Evolutionary conservation across 2,113 vertebrate species (phyloP), one percentile per base, ranked within the genome.

Genomic region (Cyanoderma ruficeps): DNA sequence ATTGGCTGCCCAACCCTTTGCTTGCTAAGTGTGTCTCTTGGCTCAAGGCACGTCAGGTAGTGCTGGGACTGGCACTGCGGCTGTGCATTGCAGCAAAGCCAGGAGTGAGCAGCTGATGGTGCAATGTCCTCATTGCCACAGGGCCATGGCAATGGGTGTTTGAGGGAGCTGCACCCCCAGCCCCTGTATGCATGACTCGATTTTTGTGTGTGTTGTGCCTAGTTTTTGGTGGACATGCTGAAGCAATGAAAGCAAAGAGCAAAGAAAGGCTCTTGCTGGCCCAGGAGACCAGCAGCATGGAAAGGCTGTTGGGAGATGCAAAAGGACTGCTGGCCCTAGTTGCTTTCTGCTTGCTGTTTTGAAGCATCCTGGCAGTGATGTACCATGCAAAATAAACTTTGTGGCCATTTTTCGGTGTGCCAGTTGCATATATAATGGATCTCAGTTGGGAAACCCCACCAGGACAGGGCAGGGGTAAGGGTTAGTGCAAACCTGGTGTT

Each of bases 141-240:
- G 61, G n/a, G 21, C 44, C 0, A 0, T 23, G n/a, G 65, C 50
- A 52, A 2, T 21, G 33, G 33, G 5, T 39, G 39, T 6, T 59
- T 44, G 56, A 71, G 27, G 35, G 65, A 75, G 37, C 31, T 87
- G 39, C 25, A 22, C 10, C 24, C 21, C 5, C 50, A 10, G 21
- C 7, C 46, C 30, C 9, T 20, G 20, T 13, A 19, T 2, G 8
- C 9, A 12, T 35, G 33, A 30, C 56, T 82, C 15, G 3, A n/a
- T 41, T 72, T 89, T 16, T 64, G 7, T n/a, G 14, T 33, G 21
- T 68, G 8, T 24, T 47, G 13, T 69, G 55, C 35, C 52, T 63
- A n/a, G 23, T 7, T 84, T 94, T 84, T 84, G 42, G 25, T 74
- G 63, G 27, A 49, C 2, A 0, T 31, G 30, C 57, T 74, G 27